Base-by-base conservation (phyloP, 2,888 invertebrate genomes). In the Margaritifera margaritifera region DNA sequence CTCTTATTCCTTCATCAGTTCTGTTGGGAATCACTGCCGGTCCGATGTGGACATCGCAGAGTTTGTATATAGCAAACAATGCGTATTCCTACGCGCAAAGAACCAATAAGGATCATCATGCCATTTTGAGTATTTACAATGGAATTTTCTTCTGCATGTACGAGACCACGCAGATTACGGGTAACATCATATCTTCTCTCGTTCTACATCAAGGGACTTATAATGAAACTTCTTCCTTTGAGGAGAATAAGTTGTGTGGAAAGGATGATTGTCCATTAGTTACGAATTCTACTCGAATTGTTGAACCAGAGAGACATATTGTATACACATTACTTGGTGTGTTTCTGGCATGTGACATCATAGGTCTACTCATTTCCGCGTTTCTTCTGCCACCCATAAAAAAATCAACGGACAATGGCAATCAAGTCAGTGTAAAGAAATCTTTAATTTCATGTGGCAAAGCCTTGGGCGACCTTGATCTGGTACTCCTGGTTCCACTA, bases 1-100 rank as follows among this genome's bases (percentile, higher is more conserved):
- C 84, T 3, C 69, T 87, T 56, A 72, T 87, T 15, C 86, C 88
- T 2, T 78, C 86, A 0, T 84, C 88, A 1, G 66, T 87, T 4
- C 62, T 87, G 18, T 71, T 88, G 22, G 88, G 88, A 20, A 56
- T 80, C 8, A 74, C 84, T 15, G 79, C 82, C 2, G 87, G 85
- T 8, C 86, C 86, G 15, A 71, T 87, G 69, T 87, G 88, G 87
- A 85, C 84, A 1, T 82, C 86, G 1, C 86, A 87, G 79, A 78
- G 83, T 27, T 80, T 86, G n/a, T 87, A 87, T 73, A 76, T 88
- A 25, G 78, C 87, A 1, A 80, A 83, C 24, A 77, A 82, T 24
- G 86, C 87, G 25, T 77, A 74, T 69, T 82, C 83, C 6, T 80
- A 82, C 66, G 80, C 87, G 8, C 77, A 80, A 57, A 69, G 74